Conservation (phyloP, 2,888 invertebrate genomes). For the Apodemia duryi region DNA sequence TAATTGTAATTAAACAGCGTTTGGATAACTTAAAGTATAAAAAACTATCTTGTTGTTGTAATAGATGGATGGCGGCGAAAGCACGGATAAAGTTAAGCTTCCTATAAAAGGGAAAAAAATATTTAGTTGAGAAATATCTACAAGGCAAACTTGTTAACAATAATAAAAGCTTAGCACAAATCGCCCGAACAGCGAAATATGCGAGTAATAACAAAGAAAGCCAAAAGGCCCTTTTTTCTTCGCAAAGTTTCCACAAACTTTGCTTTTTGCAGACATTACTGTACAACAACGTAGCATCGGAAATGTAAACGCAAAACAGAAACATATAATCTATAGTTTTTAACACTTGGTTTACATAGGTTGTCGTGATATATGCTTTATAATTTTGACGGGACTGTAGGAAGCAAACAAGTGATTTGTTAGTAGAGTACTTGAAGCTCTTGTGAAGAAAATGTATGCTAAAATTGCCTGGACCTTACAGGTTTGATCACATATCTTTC, state of each 20-base stretch:
- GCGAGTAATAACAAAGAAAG: slow-evolving; percentile 8
- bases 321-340: too few relatives aligned
- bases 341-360: too few relatives aligned
- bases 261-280: slow-evolving; percentile 4
- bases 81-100: not conserved
- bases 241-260: slow-evolving; percentile 5
- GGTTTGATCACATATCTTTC: too few relatives aligned
- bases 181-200: slow-evolving; percentile 4
- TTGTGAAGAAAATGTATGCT: too few relatives aligned
- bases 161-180: slow-evolving; percentile 10
- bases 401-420: too few relatives aligned
- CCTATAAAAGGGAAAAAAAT: not conserved
- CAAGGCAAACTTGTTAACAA: slow-evolving; percentile 10
- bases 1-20: not conserved
- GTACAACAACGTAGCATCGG: not conserved
- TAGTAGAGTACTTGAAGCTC: too few relatives aligned
- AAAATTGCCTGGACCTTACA: too few relatives aligned
- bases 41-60: not conserved
- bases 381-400: too few relatives aligned
- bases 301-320: too few relatives aligned
- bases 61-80: not conserved
- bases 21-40: not conserved
- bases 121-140: not conserved
- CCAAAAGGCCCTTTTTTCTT: not conserved
- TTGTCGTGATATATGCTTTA: too few relatives aligned